Percentiles rank a stretch among this genome's conserved stretches.
These are phyloP conservation scores for Nowickia ferox DNA, from an alignment of 2,888 invertebrate species.

Conservation along the genomic window DNA sequence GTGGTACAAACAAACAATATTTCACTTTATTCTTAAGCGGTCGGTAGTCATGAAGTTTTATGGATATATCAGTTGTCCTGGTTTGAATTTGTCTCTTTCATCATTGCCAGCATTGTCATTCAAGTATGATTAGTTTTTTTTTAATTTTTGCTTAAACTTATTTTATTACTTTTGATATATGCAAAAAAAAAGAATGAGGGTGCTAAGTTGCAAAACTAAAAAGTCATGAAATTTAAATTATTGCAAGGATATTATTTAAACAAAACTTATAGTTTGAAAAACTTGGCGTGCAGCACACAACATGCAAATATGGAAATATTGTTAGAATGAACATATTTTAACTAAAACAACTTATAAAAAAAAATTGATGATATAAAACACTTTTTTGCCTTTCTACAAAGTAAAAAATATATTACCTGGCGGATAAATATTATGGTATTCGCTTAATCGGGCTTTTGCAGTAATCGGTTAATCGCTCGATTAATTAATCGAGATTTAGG, in stretches of 20 bases:
- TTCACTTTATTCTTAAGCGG: not conserved
- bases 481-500: no score
- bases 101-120: conserved; percentile 22
- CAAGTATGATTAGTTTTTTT: conserved; percentile 12
- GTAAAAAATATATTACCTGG: no score
- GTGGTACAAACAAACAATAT: not conserved
- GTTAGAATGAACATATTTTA: no score
- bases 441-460: no score
- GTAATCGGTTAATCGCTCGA: no score
- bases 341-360: no score
- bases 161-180: not conserved
- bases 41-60: conserved; percentile 15
- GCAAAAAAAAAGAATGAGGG: not conserved
- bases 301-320: no score
- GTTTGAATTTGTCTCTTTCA: conserved; percentile 40
- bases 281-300: no score
- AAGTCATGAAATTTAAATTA: not conserved
- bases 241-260: not conserved
- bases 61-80: conserved; percentile 19
- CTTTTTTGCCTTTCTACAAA: no score
- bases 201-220: conserved; percentile 8
- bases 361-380: no score
- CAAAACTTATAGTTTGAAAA: no score
- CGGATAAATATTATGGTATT: no score
- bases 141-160: not conserved